These are phyloP conservation scores for Dascyllus trimaculatus DNA, from an alignment of 2,113 vertebrate genomes.

Conservation along the genomic window DNA sequence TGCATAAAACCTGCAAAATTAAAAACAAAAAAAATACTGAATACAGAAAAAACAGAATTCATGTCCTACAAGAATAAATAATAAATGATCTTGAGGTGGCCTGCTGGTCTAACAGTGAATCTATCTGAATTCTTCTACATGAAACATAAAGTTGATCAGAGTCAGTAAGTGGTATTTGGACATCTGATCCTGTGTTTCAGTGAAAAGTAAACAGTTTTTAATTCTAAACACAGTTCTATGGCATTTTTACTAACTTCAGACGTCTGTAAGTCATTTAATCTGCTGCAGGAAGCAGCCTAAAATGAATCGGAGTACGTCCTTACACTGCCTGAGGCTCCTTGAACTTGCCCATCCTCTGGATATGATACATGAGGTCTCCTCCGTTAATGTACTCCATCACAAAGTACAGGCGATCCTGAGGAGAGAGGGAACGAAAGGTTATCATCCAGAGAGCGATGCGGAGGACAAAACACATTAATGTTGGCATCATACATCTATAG, in stretches of 20 bases:
- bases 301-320: constrained; percentile 70
- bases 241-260: neutral
- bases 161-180: no score
- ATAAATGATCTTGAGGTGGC: no score
- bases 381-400: constrained; percentile 99
- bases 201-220: no score
- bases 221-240: no score
- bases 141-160: no score
- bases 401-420: constrained; percentile 96
- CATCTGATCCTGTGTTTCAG: no score
- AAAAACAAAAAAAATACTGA: neutral
- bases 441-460: neutral
- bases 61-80: neutral
- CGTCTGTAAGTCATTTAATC: neutral
- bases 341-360: constrained; percentile 98
- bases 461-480: neutral
- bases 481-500: no score
- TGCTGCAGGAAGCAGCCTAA: neutral
- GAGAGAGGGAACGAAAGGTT: constrained; percentile 3
- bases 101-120: no score
- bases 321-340: constrained; percentile 99
- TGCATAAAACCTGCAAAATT: constrained; percentile 91
- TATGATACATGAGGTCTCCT: constrained; percentile 99
- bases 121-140: no score
- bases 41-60: neutral